Base-by-base conservation (phyloP, 2,888 invertebrate species). In the Priocnemis perturbator region DNA sequence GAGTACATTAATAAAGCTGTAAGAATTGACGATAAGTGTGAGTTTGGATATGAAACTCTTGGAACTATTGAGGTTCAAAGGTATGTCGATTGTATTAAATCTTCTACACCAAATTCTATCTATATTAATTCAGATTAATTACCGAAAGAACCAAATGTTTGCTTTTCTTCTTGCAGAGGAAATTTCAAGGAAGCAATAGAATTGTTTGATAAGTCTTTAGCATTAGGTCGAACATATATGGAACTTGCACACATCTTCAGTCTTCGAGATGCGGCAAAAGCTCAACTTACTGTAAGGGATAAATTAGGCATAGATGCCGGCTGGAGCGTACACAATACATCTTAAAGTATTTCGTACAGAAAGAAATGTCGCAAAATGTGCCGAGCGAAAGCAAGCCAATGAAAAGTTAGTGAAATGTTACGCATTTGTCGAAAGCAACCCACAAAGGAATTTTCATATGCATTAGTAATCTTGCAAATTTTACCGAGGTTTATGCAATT, bases 11-110 rank as follows among this genome's bases (percentile, higher is more conserved):
- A 93, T 74, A 93, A 94, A 88, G 97, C 97, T 0, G 93, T 98
- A 77, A 93, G 94, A 86, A 91, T 97, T 82, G 98, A 98, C 90
- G 94, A 95, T 60, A 96, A 95, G 89, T 98, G 97, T 91, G 96
- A 97, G 90, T 95, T 97, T 91, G 98, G 97, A 9, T 98, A 96
- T 89, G 98, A 98, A 91, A 97, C 98, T 55, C 91, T 98, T 72
- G 98, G 97, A 79, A 97, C 97, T 26, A 95, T 98, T 76, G 97
- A 98, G 92, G 96, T 98, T 75, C 98, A 98, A 90, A 82, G 88
- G 89, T 89, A 59, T 47, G 19, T 67, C 15, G n/a, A 21, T 19
- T 52, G n/a, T n/a, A 26, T 26, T 5, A 3, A 0, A 15, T 59
- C 11, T 11, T 37, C 14, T 37, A 37, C 26, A 7, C 37, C 11